Base-by-base conservation (phyloP, 1,140 invertebrate genomes). In the Brachionus rotundiformis region DNA sequence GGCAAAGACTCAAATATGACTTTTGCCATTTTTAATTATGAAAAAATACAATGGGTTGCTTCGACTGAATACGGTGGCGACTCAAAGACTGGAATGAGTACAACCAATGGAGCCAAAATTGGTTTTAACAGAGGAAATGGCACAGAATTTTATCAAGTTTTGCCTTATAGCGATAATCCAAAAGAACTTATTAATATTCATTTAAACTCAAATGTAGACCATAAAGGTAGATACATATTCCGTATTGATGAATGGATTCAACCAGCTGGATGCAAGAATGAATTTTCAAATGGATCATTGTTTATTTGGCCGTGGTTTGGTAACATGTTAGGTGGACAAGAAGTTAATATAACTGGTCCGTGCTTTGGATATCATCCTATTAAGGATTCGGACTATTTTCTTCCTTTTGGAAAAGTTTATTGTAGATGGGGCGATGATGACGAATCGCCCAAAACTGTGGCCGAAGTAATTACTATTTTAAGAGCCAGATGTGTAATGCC, bases 111-210 rank as follows among this genome's bases (percentile, higher is more conserved):
- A 36, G 79, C 79, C 1, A 65, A 65, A 93, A 91, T 97, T 84
- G 95, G 95, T 41, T 98, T 97, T 87, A 97, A 98, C 86, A 95
- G 93, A 73, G 95, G 95, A 79, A 98, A 98, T 85, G 95, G 94
- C 13, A 98, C 94, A 1, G 91, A 92, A 85, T 92, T 92, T 81
- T 95, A 92, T 86, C 63, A 49, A 61, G 29, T 82, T 10, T 29
- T 84, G 33, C 84, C 84, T 8, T 84, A 84, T 75, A 83, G 71
- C 25, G 83, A 83, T 16, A 84, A 84, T 59, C 83, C 84, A 29
- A 79, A 83, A 25, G 76, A 83, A 79, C 23, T 79, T 2, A 33
- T 79, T 2, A 79, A 63, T 31, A 36, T 79, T n/a, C 76, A 79
- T 59, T 63, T 59, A 19, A 68, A 95, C 19, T 94, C 92, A 90